Conservation (phyloP, 2,113 vertebrate genomes). For the Channa argus region DNA sequence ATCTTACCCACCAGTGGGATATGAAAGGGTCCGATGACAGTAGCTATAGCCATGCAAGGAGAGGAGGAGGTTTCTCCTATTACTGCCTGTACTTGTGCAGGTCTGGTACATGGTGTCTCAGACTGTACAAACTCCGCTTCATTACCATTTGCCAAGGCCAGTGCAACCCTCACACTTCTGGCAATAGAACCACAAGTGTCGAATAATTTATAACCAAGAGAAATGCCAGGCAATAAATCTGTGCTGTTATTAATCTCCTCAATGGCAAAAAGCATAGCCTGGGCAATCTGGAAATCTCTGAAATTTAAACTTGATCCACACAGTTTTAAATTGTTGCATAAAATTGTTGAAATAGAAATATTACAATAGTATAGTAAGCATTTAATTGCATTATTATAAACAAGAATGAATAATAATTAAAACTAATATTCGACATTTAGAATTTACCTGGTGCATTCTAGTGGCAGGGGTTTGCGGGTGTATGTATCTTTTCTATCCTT, state of each 20-base stretch:
- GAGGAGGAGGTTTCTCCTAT: conserved; percentile 80
- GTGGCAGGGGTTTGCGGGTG: conserved; percentile 58
- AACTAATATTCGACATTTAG: too few relatives aligned
- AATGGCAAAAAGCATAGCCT: conserved; percentile 80
- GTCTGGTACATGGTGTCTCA: conserved; percentile 53
- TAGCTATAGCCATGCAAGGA: conserved; percentile 74
- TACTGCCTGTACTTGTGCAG: conserved; percentile 76
- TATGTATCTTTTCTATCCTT: conserved; percentile 53
- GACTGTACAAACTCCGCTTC: conserved; percentile 4
- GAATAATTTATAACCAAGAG: conserved; percentile 80
- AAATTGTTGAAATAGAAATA: too few relatives aligned
- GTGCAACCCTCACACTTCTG: conserved; percentile 61
- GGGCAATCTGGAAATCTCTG: conserved; percentile 76
- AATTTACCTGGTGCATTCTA: conserved; percentile 76
- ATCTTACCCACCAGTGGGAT: conserved; percentile 75
- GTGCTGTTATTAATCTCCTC: conserved; percentile 82
- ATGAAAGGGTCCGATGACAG: conserved; percentile 75
- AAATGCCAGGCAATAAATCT: conserved; percentile 74
- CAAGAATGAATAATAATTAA: too few relatives aligned
- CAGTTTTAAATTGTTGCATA: too few relatives aligned
- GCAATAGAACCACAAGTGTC: conserved; percentile 74
- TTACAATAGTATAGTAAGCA: too few relatives aligned
- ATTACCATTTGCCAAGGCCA: conserved; percentile 75
- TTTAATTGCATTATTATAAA: too few relatives aligned
- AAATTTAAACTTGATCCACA: conserved; percentile 71